A percentile compares a stretch with the other conserved stretches of the same genome.
phyloP scores from a whole-genome alignment of 2,113 vertebrate species.

The Triplophysa tibetana region DNA sequence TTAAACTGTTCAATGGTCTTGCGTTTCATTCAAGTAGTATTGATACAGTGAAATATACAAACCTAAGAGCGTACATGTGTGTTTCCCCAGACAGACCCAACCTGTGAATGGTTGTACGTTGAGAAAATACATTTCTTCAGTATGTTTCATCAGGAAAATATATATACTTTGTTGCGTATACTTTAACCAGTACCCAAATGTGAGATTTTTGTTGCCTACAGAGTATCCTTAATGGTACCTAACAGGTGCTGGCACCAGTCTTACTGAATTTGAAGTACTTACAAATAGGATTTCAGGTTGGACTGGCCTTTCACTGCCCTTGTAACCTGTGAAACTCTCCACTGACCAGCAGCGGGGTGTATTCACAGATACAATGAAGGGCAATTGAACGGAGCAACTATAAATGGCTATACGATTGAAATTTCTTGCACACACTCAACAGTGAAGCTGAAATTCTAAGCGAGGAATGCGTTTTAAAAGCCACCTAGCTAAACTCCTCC shows the following conservation, averaged over 20 bases:
- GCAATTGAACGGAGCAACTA: slow-evolving; percentile 4
- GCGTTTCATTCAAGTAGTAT: slow-evolving; percentile 78
- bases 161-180: slow-evolving; percentile 6
- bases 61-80: slow-evolving; percentile 19
- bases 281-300: not conserved
- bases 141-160: slow-evolving; percentile 23
- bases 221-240: not conserved
- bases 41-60: slow-evolving; percentile 71
- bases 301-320: slow-evolving; percentile 4
- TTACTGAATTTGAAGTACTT: slow-evolving; percentile 18
- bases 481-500: slow-evolving; percentile 16
- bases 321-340: slow-evolving; percentile 29
- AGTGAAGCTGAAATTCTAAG: slow-evolving; percentile 1
- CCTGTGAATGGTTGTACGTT: slow-evolving; percentile 50
- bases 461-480: not conserved
- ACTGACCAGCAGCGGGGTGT: slow-evolving; percentile 70
- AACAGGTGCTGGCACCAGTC: slow-evolving; percentile 13
- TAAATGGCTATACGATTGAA: slow-evolving; percentile 10
- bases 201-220: slow-evolving; percentile 7
- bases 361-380: slow-evolving; percentile 7
- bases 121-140: slow-evolving; percentile 41
- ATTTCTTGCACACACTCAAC: slow-evolving; percentile 12
- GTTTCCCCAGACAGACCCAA: slow-evolving; percentile 35
- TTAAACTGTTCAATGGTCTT: slow-evolving; percentile 74
- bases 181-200: slow-evolving; percentile 35